phyloP scores from a whole-genome alignment of 2,888 invertebrate species.

The Orchesellides sinensis region DNA sequence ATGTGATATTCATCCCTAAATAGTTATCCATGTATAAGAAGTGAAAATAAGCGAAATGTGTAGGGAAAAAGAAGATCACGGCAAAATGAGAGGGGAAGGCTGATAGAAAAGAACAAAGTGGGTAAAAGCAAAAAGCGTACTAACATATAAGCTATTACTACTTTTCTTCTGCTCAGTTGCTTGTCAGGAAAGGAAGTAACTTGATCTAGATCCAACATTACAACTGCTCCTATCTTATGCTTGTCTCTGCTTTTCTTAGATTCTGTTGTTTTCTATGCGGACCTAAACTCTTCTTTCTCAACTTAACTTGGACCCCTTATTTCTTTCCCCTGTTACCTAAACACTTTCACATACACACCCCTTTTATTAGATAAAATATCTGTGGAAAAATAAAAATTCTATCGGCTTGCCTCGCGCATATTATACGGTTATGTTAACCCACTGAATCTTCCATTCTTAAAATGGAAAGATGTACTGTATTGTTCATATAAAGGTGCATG shows the following conservation, averaged over 20 bases:
- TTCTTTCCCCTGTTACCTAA: constrained; percentile 27
- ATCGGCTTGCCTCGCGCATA: background rate
- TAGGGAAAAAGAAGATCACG: background rate
- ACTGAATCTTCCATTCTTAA: background rate
- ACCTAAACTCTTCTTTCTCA: background rate
- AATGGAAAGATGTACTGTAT: background rate
- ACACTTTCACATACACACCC: constrained; percentile 19
- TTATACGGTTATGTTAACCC: background rate
- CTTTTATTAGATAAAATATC: constrained; percentile 51
- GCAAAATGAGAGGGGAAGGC: constrained; percentile 19
- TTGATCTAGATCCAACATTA: constrained; percentile 34
- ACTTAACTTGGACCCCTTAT: constrained; percentile 6
- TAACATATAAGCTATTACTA: constrained; percentile 4
- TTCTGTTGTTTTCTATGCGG: background rate
- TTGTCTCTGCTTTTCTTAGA: constrained; percentile 11
- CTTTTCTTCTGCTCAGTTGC: background rate
- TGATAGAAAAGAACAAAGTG: constrained; percentile 10
- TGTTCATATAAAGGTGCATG: too few species aligned
- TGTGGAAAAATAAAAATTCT: constrained; percentile 19
- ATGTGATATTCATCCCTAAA: constrained; percentile 23
- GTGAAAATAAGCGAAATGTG: background rate
- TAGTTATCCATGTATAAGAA: background rate
- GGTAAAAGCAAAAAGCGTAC: constrained; percentile 1
- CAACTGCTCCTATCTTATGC: constrained; percentile 7
- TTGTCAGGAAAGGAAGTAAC: constrained; percentile 34